Conservation (phyloP, 2,113 vertebrate genomes). For the Romanogobio albipinnatus region DNA sequence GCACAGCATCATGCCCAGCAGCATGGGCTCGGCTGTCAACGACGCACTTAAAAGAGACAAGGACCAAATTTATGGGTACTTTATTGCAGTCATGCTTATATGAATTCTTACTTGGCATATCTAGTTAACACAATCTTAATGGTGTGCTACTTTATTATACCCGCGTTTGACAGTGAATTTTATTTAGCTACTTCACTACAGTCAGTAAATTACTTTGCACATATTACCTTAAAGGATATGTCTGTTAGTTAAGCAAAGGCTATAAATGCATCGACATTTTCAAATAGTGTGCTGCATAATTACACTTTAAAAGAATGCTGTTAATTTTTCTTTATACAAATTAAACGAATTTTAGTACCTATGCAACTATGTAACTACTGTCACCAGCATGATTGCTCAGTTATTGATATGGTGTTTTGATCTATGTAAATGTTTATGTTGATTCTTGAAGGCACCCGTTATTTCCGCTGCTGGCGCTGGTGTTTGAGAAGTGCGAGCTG, state of each 20-base stretch:
- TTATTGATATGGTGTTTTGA: conserved; percentile 7
- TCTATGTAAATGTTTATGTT: background rate
- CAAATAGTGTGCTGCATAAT: background rate
- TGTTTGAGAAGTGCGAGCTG: conserved; percentile 98
- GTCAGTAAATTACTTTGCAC: background rate
- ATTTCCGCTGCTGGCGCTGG: conserved; percentile 94
- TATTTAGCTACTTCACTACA: background rate
- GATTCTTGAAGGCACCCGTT: conserved; percentile 87
- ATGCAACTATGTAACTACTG: background rate
- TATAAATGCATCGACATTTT: background rate
- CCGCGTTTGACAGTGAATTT: background rate
- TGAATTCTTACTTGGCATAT: background rate
- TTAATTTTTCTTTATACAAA: background rate
- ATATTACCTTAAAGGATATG: background rate
- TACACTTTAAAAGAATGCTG: background rate
- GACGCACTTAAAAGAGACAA: conserved; percentile 95
- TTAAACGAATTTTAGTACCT: too few species aligned
- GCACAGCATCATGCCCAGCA: conserved; percentile 89
- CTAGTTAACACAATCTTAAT: background rate
- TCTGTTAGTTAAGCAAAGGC: background rate
- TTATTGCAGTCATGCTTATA: background rate
- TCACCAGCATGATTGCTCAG: background rate
- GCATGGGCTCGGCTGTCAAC: conserved; percentile 92
- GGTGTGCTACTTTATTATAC: background rate
- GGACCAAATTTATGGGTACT: conserved; percentile 96